Conservation (phyloP, 2,888 invertebrate species). For the Trissolcus brochymenae region DNA sequence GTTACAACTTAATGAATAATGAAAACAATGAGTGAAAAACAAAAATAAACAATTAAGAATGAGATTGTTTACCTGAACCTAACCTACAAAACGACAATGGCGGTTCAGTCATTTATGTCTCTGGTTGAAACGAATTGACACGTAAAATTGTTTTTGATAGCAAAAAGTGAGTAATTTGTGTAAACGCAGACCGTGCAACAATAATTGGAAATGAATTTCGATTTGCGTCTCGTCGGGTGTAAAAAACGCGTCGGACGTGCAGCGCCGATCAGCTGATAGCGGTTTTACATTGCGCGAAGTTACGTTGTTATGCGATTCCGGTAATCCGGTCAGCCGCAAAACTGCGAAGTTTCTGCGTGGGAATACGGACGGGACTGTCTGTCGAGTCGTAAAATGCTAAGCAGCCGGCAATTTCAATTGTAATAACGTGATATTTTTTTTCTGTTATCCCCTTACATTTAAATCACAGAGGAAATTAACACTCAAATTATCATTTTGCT, state of each 20-base stretch:
- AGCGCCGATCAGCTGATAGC: constrained; percentile 47
- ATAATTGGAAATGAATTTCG: constrained; percentile 13
- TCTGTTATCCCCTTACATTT: constrained; percentile 16
- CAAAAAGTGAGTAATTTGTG: constrained; percentile 2
- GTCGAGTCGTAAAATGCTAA: constrained; percentile 50
- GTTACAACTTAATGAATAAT: too few species aligned
- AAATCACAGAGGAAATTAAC: constrained; percentile 21
- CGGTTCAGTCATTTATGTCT: too few species aligned
- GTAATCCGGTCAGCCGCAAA: constrained; percentile 55
- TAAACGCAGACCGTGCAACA: constrained; percentile 13
- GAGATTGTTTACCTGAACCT: constrained; percentile 35
- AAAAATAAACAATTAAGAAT: constrained; percentile 10
- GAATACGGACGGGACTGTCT: constrained; percentile 38
- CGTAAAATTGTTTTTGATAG: background rate
- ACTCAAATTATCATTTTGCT: background rate
- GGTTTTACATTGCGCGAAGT: constrained; percentile 22
- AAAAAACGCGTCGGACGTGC: constrained; percentile 27
- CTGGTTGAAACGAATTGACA: constrained; percentile 1
- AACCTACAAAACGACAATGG: constrained; percentile 21
- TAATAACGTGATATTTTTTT: constrained; percentile 28
- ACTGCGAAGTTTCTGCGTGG: constrained; percentile 49
- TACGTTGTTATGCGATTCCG: constrained; percentile 46
- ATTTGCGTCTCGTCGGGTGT: constrained; percentile 7
- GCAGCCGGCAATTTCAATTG: constrained; percentile 44
- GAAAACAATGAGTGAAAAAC: too few species aligned